phyloP scores from a whole-genome alignment of 2,888 invertebrate species.

The Sussaba pulchella region DNA sequence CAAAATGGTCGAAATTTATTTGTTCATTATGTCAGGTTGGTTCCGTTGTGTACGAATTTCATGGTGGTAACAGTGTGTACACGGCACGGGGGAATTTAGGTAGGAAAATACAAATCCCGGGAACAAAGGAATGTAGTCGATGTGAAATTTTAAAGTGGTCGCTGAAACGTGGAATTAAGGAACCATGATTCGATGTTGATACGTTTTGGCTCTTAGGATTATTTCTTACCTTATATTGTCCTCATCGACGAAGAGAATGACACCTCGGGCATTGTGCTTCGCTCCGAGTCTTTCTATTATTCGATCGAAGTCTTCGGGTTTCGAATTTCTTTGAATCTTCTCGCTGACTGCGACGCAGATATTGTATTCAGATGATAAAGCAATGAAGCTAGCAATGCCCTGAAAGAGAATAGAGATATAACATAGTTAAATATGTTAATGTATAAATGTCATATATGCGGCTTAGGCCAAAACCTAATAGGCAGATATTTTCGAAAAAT shows the following conservation, averaged over 20 bases:
- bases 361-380: constrained; percentile 84
- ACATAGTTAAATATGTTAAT: too few species aligned
- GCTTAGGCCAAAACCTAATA: too few species aligned
- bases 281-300: constrained; percentile 86
- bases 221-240: constrained; percentile 87
- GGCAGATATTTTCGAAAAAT: too few species aligned
- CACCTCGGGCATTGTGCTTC: constrained; percentile 88
- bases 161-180: neutral
- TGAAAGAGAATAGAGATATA: constrained; percentile 70
- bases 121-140: neutral
- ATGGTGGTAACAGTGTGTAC: constrained; percentile 23
- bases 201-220: too few species aligned
- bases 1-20: constrained; percentile 39
- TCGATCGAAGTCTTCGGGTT: constrained; percentile 86
- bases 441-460: too few species aligned
- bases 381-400: constrained; percentile 87
- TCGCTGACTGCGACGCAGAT: constrained; percentile 86
- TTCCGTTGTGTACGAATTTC: constrained; percentile 41
- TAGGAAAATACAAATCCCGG: constrained; percentile 17
- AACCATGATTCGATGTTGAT: neutral
- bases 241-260: constrained; percentile 90
- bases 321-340: constrained; percentile 87
- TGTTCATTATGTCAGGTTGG: constrained; percentile 53
- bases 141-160: constrained; percentile 16
- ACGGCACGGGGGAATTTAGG: neutral